Evolutionary conservation across 2,113 vertebrate species (phyloP).

Genomic region (Mastomys coucha): DNA sequence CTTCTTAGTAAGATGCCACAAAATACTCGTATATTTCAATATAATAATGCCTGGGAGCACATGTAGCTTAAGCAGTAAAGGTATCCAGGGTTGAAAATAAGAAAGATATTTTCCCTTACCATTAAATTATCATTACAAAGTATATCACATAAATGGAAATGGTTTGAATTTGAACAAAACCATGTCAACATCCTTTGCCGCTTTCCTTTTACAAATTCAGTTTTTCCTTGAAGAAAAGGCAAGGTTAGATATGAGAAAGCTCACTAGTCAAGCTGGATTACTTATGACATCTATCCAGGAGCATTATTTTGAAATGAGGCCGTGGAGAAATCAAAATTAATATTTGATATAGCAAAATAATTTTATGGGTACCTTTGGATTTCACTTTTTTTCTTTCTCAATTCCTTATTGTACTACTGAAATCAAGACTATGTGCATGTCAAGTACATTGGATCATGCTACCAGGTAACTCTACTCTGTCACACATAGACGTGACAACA

Average conservation of each 20-base stretch:
- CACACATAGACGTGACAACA: not conserved
- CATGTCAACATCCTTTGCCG: constrained; percentile 45
- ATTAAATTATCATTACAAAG: constrained; percentile 63
- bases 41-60: not conserved
- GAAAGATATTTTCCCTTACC: constrained; percentile 30
- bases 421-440: not conserved
- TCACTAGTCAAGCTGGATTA: constrained; percentile 67
- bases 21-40: not conserved
- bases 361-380: not conserved
- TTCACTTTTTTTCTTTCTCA: constrained; percentile 17
- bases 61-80: constrained; percentile 46
- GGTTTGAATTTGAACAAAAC: constrained; percentile 52
- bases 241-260: constrained; percentile 34
- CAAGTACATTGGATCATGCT: not conserved
- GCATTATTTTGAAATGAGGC: constrained; percentile 60
- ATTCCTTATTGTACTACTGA: constrained; percentile 31
- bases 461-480: not conserved
- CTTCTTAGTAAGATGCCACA: constrained; percentile 22
- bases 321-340: constrained; percentile 60
- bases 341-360: constrained; percentile 64
- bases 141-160: constrained; percentile 26
- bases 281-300: constrained; percentile 44
- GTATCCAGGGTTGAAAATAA: constrained; percentile 45
- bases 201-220: not conserved
- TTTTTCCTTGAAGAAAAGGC: constrained; percentile 62